A percentile compares a stretch with the other conserved stretches of the same genome.
Conservation (phyloP, 1,140 invertebrate genomes). For the Zaprionus africanus region DNA sequence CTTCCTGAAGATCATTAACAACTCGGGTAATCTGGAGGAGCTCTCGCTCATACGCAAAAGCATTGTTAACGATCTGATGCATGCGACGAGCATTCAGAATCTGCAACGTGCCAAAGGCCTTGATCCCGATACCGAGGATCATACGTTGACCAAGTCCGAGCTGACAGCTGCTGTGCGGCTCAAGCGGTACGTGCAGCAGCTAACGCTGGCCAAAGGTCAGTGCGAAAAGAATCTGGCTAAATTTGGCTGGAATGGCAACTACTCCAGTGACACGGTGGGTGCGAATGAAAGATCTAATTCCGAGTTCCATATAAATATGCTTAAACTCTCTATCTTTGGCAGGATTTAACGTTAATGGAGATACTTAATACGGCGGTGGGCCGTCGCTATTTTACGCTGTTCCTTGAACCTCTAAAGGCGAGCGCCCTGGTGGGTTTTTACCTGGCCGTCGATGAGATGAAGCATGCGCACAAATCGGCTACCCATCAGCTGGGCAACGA, state of each 20-base stretch:
- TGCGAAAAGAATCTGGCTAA: conserved; percentile 92
- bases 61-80: conserved; percentile 96
- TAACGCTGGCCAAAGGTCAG: conserved; percentile 92
- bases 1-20: conserved; percentile 93
- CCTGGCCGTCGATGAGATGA: conserved; percentile 94
- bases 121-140: conserved; percentile 89
- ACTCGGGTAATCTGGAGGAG: conserved; percentile 91
- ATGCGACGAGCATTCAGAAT: conserved; percentile 95
- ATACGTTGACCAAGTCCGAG: conserved; percentile 88
- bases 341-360: conserved; percentile 87
- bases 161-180: conserved; percentile 89
- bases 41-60: conserved; percentile 92
- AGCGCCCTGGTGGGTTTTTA: conserved; percentile 94
- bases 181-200: conserved; percentile 91
- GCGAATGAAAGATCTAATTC: neutral
- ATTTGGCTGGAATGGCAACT: conserved; percentile 92
- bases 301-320: neutral
- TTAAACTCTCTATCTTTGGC: neutral
- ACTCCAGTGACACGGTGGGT: conserved; percentile 85
- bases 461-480: conserved; percentile 88
- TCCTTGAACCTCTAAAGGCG: conserved; percentile 91
- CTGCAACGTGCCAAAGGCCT: conserved; percentile 92
- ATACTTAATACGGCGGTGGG: conserved; percentile 90
- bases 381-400: conserved; percentile 90
- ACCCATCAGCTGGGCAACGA: conserved; percentile 95